Evolutionary conservation across 37 sponge, comb jelly and placozoan genomes (phyloP).

Genomic region (Ianthella basta): DNA sequence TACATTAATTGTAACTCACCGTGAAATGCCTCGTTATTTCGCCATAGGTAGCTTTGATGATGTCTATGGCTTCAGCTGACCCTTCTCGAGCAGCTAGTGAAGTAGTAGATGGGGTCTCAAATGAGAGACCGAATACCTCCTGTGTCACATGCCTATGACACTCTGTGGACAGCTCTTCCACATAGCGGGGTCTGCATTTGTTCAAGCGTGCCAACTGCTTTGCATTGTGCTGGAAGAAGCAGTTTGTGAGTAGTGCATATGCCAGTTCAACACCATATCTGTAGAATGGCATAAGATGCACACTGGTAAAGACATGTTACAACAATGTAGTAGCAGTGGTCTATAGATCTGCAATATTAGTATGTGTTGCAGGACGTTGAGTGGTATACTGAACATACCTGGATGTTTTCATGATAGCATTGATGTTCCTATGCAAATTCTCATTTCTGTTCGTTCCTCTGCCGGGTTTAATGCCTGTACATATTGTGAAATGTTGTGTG

Average conservation of each 20-base stretch:
- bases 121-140: slow-evolving; percentile 20
- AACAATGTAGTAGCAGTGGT: no score
- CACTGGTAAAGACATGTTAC: background rate
- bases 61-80: background rate
- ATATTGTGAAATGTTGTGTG: no score
- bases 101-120: background rate
- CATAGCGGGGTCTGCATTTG: background rate
- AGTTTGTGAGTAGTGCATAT: slow-evolving; percentile 37
- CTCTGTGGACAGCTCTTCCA: no score
- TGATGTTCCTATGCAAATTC: slow-evolving; percentile 35
- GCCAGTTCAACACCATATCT: slow-evolving; percentile 48
- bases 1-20: background rate
- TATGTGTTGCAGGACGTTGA: no score
- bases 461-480: slow-evolving; percentile 31
- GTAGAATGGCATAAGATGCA: background rate
- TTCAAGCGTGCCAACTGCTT: background rate
- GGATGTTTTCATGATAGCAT: slow-evolving; percentile 23
- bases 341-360: no score
- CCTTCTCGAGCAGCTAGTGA: background rate
- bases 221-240: slow-evolving; percentile 46
- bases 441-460: slow-evolving; percentile 55
- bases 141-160: no score
- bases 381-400: no score
- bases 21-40: background rate
- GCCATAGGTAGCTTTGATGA: slow-evolving; percentile 5